These are phyloP conservation scores for Ranitomeya variabilis DNA, from an alignment of 2,113 vertebrate genomes.

Conservation along the genomic window DNA sequence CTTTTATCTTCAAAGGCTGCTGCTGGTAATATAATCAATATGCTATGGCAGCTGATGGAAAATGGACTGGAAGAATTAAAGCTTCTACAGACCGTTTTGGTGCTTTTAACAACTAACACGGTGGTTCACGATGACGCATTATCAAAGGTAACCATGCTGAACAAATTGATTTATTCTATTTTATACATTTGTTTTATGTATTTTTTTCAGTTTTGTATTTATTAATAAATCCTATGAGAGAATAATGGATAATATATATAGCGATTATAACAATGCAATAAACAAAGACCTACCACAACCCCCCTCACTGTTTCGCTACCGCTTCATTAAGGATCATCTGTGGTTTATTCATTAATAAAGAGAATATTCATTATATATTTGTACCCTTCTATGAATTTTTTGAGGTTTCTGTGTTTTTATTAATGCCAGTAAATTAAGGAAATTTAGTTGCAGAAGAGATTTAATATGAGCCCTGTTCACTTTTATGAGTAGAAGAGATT, in stretches of 20 bases:
- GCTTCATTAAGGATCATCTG: too few species aligned
- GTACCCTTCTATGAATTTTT: too few species aligned
- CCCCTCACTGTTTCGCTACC: too few species aligned
- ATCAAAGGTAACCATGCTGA: constrained; percentile 77
- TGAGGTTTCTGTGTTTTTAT: neutral
- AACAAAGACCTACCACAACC: too few species aligned
- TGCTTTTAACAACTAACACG: constrained; percentile 95
- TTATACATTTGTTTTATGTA: neutral
- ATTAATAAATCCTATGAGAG: too few species aligned
- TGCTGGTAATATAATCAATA: constrained; percentile 97
- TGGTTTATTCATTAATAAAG: too few species aligned
- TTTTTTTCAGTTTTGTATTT: too few species aligned
- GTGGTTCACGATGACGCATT: constrained; percentile 96
- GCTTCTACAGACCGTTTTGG: constrained; percentile 95
- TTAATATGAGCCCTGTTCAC: neutral
- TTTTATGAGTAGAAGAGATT: neutral
- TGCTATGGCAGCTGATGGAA: constrained; percentile 99
- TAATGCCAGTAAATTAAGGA: neutral
- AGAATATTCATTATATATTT: too few species aligned
- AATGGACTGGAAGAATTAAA: constrained; percentile 97
- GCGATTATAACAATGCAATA: too few species aligned
- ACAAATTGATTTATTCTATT: neutral
- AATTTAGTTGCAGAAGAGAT: neutral
- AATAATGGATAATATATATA: too few species aligned
- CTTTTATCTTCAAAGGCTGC: constrained; percentile 77